Base-by-base conservation (phyloP, 30 jellyfish, hydroid and myxozoan genomes). In the Turritopsis dohrnii region DNA sequence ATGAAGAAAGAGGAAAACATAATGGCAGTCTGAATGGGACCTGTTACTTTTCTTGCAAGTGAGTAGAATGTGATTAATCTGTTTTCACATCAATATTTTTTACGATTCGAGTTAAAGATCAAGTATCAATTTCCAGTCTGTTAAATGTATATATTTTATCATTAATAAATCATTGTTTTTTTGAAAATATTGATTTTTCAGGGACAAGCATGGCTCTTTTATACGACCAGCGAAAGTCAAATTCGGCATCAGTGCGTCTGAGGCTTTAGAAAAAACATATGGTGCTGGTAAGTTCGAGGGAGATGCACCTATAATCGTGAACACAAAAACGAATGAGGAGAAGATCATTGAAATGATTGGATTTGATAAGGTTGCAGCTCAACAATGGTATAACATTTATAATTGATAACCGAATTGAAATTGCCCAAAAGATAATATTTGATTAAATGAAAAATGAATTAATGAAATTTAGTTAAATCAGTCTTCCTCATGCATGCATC, bases 201-300 rank as follows among this genome's bases (percentile, higher is more conserved):
- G 99, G 41, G 96, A 83, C 41, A 87, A 88, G 18, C 88, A 89
- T 89, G 99, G 99, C 23, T 94, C 99, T 22, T 94, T 94, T 94
- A 91, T 94, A 3, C 86, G 96, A 65, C 96, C 95, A 23, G 80
- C 83, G 27, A 94, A 89, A 80, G 83, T 94, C 13, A 53, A 79
- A 60, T 79, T 94, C 88, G 97, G 99, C 13, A 60, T 86, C 20
- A 31, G 52, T 60, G 82, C 81, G 16, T 25, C 75, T 27, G 88
- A 83, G 25, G 97, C 95, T 25, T 74, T 94, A 41, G 81, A 85
- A 53, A 86, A 75, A 82, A 72, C 94, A 8, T 94, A 94, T 85
- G 99, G 92, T 66, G 85, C 53, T 52, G 85, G 86, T 27, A 82
- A 28, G 22, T 80, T 74, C 66, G 79, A 79, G 3, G 90, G 74